Evolutionary conservation across 2,888 invertebrate species (phyloP).

Genomic region (Acrobasis suavella): DNA sequence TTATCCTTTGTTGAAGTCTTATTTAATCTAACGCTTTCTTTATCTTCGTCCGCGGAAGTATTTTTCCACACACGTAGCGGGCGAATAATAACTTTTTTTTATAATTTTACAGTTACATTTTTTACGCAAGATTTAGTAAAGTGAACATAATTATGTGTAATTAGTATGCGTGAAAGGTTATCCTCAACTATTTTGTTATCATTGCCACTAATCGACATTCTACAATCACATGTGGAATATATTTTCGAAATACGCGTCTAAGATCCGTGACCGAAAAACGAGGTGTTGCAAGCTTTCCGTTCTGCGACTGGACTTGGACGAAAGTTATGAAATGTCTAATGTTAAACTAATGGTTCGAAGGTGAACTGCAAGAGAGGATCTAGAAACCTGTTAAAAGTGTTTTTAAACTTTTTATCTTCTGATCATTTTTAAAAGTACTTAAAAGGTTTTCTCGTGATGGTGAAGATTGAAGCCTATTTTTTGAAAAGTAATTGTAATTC

Average conservation of each 20-base stretch:
- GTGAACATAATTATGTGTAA: neutral
- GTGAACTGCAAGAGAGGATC: neutral
- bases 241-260: slow-evolving; percentile 13
- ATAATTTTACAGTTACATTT: neutral
- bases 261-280: slow-evolving; percentile 13
- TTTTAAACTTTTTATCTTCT: neutral
- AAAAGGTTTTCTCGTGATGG: no score
- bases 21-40: neutral
- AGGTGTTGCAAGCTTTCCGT: slow-evolving; percentile 8
- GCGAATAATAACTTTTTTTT: neutral
- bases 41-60: no score
- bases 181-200: slow-evolving; percentile 1
- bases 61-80: no score
- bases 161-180: slow-evolving; percentile 1
- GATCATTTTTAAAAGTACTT: no score
- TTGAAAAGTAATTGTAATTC: no score
- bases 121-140: neutral
- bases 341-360: neutral
- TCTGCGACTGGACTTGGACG: neutral
- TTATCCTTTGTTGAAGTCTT: neutral
- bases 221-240: neutral
- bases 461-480: no score
- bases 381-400: neutral
- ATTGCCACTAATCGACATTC: neutral
- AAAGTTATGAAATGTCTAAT: slow-evolving; percentile 3